A percentile compares a stretch with the other conserved stretches of the same genome.
These are phyloP conservation scores for Pseudomyrmex cubaensis DNA, from an alignment of 1,140 invertebrate genomes.

Conservation along the genomic window DNA sequence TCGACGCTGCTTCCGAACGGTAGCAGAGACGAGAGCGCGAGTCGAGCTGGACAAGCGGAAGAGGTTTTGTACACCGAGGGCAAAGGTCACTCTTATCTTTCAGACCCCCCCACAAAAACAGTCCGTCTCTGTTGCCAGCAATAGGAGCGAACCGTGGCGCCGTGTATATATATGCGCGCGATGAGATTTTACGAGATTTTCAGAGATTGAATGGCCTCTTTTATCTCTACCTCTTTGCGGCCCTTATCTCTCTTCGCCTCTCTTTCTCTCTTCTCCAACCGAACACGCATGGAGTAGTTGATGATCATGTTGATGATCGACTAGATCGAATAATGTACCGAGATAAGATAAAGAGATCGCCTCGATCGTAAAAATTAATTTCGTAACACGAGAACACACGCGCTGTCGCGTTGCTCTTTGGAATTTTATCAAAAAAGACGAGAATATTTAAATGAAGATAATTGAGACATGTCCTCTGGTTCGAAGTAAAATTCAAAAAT, in stretches of 20 bases:
- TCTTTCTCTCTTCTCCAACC: background rate
- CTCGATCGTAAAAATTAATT: too few relatives aligned
- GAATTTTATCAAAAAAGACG: background rate
- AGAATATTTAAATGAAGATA: too few relatives aligned
- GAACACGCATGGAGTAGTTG: background rate
- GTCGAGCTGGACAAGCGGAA: slow-evolving; percentile 75
- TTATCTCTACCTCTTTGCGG: slow-evolving; percentile 70
- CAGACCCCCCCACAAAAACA: slow-evolving; percentile 77
- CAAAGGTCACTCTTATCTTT: slow-evolving; percentile 79
- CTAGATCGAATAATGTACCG: background rate
- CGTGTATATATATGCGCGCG: slow-evolving; percentile 47
- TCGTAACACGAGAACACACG: background rate
- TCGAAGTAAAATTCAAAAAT: too few relatives aligned
- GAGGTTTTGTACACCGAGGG: slow-evolving; percentile 78
- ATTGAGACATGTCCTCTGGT: too few relatives aligned
- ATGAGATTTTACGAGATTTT: slow-evolving; percentile 76
- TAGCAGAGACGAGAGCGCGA: slow-evolving; percentile 54
- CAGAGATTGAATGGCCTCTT: slow-evolving; percentile 77
- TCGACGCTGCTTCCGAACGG: slow-evolving; percentile 44
- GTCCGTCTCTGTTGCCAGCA: slow-evolving; percentile 75
- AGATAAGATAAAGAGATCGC: slow-evolving; percentile 16
- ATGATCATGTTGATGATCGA: background rate
- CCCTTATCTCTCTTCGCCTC: background rate
- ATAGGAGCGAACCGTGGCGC: slow-evolving; percentile 53
- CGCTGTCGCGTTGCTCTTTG: background rate